Evolutionary conservation across 2,888 invertebrate species (phyloP).

Genomic region (Dichetophora obliterata): DNA sequence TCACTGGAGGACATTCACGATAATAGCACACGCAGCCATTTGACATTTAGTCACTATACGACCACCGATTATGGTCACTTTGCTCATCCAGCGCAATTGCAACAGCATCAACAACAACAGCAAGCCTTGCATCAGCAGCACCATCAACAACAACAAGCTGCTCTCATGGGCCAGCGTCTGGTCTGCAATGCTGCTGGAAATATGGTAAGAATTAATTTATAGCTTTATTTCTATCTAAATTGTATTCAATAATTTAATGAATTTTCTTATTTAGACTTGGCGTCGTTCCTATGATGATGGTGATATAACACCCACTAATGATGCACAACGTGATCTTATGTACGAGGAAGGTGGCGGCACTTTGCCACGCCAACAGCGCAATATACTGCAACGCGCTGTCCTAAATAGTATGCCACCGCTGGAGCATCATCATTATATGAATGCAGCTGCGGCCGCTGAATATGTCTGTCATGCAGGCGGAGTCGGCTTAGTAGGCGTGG

Average conservation of each 20-base stretch:
- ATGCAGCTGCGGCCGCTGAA: conserved; percentile 67
- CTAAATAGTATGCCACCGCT: conserved; percentile 67
- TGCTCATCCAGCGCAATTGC: conserved; percentile 59
- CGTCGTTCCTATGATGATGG: conserved; percentile 89
- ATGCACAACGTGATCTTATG: conserved; percentile 70
- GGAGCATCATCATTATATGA: conserved; percentile 68
- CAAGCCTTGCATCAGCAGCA: conserved; percentile 56
- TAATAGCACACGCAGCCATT: conserved; percentile 71
- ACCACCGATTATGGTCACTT: conserved; percentile 69
- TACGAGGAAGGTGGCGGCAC: conserved; percentile 84
- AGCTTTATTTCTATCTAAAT: too few relatives aligned
- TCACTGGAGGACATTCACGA: conserved; percentile 85
- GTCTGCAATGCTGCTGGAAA: conserved; percentile 62
- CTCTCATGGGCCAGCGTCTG: conserved; percentile 54
- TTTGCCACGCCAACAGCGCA: conserved; percentile 82
- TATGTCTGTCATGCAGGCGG: conserved; percentile 61
- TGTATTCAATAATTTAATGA: conserved; percentile 43
- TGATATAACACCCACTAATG: conserved; percentile 91
- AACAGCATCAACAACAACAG: conserved; percentile 51
- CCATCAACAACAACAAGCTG: conserved; percentile 52
- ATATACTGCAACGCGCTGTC: conserved; percentile 66
- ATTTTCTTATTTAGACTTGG: conserved; percentile 70
- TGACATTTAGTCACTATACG: conserved; percentile 70
- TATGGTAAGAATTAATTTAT: conserved; percentile 54
- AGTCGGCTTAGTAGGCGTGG: conserved; percentile 51